A percentile compares a stretch with the other conserved stretches of the same genome.
phyloP scores from a whole-genome alignment of 2,888 invertebrate species.

The Drosophila pullipes region DNA sequence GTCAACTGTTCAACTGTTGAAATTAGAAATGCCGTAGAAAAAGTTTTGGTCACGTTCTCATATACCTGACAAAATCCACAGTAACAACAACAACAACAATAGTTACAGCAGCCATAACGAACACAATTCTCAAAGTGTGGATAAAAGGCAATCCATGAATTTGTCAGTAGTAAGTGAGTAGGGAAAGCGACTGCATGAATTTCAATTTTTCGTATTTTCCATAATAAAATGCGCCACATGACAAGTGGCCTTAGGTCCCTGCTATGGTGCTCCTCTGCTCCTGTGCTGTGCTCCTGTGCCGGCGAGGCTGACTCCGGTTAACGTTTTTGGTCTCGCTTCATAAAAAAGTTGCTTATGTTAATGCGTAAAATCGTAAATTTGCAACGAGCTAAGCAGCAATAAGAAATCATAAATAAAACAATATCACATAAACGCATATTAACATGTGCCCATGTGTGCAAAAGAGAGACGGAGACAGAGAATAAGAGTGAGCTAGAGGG shows the following conservation, averaged over 20 bases:
- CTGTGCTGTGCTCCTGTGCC: background rate
- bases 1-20: constrained; percentile 49
- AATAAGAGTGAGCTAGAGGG: background rate
- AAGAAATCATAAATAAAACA: constrained; percentile 79
- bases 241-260: constrained; percentile 37
- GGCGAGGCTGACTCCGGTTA: background rate
- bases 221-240: constrained; percentile 51
- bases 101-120: constrained; percentile 4
- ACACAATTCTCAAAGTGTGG: constrained; percentile 12
- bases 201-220: constrained; percentile 57
- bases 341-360: constrained; percentile 70
- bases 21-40: constrained; percentile 31
- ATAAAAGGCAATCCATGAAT: constrained; percentile 43
- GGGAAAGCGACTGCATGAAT: constrained; percentile 59
- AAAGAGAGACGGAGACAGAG: background rate
- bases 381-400: constrained; percentile 62
- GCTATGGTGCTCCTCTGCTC: background rate
- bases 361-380: constrained; percentile 71
- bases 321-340: constrained; percentile 29
- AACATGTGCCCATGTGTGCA: constrained; percentile 6
- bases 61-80: constrained; percentile 20
- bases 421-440: constrained; percentile 68
- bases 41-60: constrained; percentile 39
- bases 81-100: background rate
- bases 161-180: constrained; percentile 58